A percentile compares a stretch with the other conserved stretches of the same genome.
Evolutionary conservation across 2,113 vertebrate species (phyloP).

Genomic region (Scatophagus argus): DNA sequence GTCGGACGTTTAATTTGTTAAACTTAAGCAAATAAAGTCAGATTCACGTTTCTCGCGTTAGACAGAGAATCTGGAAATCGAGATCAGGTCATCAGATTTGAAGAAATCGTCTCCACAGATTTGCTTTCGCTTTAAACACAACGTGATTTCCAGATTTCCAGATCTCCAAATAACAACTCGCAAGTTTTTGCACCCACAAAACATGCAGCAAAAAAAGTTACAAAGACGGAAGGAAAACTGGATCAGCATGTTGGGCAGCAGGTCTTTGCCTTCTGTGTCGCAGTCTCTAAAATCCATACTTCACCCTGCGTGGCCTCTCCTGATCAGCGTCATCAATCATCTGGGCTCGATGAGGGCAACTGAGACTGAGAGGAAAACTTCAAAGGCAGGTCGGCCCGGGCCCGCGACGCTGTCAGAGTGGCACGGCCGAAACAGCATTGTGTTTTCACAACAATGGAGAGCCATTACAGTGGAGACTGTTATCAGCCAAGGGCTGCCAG

Average conservation of each 20-base stretch:
- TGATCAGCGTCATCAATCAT: slow-evolving; percentile 54
- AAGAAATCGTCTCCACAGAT: background rate
- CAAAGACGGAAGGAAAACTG: background rate
- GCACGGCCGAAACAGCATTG: slow-evolving; percentile 57
- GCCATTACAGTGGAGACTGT: slow-evolving; percentile 65
- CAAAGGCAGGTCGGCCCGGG: slow-evolving; percentile 52
- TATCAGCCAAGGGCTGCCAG: slow-evolving; percentile 64
- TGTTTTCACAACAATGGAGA: slow-evolving; percentile 70
- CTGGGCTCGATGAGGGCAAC: slow-evolving; percentile 51
- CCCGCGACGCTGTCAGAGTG: slow-evolving; percentile 41
- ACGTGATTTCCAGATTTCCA: background rate
- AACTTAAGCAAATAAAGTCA: background rate
- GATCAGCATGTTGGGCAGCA: background rate
- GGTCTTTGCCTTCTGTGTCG: background rate
- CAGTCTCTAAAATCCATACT: background rate
- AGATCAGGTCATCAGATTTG: background rate
- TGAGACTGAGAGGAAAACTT: slow-evolving; percentile 32
- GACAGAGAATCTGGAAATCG: background rate
- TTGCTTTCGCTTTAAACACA: background rate
- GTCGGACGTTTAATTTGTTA: no score
- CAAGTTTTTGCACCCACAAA: background rate
- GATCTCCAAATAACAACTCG: background rate
- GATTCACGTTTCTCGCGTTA: background rate
- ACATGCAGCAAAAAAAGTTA: background rate
- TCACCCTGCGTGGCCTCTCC: slow-evolving; percentile 20